Base-by-base conservation (phyloP, 2,797 vertebrate species). In the Echeneis naucrates region DNA sequence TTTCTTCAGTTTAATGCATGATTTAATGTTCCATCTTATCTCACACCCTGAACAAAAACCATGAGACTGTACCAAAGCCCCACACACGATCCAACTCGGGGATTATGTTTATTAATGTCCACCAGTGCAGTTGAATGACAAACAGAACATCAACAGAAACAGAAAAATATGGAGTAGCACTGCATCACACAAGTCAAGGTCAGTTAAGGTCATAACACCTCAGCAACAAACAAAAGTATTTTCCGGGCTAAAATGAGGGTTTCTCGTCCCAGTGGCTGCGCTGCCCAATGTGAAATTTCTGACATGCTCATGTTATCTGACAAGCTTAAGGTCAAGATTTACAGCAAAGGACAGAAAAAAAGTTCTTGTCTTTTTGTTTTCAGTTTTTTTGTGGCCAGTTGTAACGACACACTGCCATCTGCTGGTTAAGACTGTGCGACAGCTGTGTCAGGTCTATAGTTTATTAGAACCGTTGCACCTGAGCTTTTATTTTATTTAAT, bases 81-180 rank as follows among this genome's bases (percentile, higher is more conserved):
- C 12, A 0, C 0, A 44, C 53, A 70, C 17, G 23, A 51, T 75
- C 38, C 55, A 66, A 70, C 76, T 78, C 75, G 68, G 66, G 76
- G 90, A 88, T 83, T 60, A 53, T 19, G 59, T 92, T 90, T 88
- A 88, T 89, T 90, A 0, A 78, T 52, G 81, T 86, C 78, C 17
- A 87, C 44, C 64, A 78, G 80, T 59, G 78, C 77, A 68, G 56
- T 57, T 21, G 5, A 74, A 81, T 48, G 70, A 78, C 65, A 74
- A 82, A 82, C 47, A 60, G 56, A 79, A 81, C 63, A 81, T 37
- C 24, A 76, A 77, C 19, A 60, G 54, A 75, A 85, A 78, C 58
- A 45, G 62, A 87, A 38, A 38, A 77, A 85, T 70, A 77, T 59
- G 68, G 65, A 83, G 47, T 11, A 52, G 40, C 61, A 71, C 75